Evolutionary conservation across 2,888 invertebrate species (phyloP), one percentile per base, ranked within the genome.

Genomic region (Matsumyia berberina): DNA sequence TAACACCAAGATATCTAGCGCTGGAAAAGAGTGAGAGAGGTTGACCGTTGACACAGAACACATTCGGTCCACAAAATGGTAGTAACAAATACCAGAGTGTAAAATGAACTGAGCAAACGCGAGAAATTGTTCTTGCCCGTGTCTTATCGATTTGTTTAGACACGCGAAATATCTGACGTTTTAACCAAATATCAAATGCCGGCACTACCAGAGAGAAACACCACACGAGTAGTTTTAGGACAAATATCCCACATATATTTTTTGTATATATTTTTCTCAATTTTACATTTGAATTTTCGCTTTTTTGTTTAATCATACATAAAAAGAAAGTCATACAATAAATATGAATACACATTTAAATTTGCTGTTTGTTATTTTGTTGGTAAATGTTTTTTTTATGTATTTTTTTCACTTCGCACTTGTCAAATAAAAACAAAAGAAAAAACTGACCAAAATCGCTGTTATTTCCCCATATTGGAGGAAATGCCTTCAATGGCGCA

Each of bases 291-390:
- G 24, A 60, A 49, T 57, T 57, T 53, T 46, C 4, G 24, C 24
- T 66, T 53, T 51, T 11, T 39, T 42, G 62, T 69, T 81, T 62
- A 67, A 69, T 60, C 49, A 67, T 58, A 77, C 66, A 67, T 66
- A 66, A 82, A 73, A 62, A 78, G 72, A 67, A 78, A 67, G 51
- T 73, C 73, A 78, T 62, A 83, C 67, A 72, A 83, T 67, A 78
- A 78, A 83, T 78, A 78, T 78, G 62, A 73, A 74, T 69, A 73
- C 62, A 78, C 66, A 67, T 78, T 58, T 44, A 39, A 51, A 58
- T 51, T 39, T 49, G 37, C 31, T 64, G 37, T 24, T 19, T 39
- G 53, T 29, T 78, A 19, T 44, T 24, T 35, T 51, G 58, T 58
- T 51, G 55, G 33, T 69, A 44, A 77, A 72, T 62, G 64, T 78